Percentiles rank a stretch among this genome's conserved stretches.
These are phyloP conservation scores for Cyrtonyx montezumae DNA, from an alignment of 2,113 vertebrate species.

Conservation along the genomic window DNA sequence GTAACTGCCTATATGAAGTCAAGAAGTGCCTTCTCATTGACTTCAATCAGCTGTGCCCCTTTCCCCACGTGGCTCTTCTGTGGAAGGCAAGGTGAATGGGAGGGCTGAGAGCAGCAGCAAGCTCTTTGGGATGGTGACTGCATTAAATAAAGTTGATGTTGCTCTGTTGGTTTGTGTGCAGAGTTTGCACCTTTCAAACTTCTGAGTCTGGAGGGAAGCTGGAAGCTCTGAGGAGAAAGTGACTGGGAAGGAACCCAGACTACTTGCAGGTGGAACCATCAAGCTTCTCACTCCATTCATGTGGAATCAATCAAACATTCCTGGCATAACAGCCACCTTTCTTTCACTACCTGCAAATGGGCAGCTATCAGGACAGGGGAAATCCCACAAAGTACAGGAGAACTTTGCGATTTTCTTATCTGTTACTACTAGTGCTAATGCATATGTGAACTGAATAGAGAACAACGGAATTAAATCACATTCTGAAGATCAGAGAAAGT, in stretches of 20 bases:
- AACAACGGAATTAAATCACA: background rate
- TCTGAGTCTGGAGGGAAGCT: background rate
- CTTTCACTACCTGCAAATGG: background rate
- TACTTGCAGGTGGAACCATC: background rate
- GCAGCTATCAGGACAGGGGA: background rate
- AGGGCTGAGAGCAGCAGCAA: background rate
- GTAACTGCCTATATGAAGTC: background rate
- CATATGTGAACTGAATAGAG: background rate
- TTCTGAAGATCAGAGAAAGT: background rate
- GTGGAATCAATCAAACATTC: background rate
- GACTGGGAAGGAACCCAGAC: background rate
- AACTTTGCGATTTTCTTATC: background rate
- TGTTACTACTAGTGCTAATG: background rate
- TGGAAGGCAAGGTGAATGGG: background rate
- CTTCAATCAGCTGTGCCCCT: fast-evolving
- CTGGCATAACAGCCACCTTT: background rate
- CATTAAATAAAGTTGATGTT: background rate
- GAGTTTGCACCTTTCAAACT: background rate
- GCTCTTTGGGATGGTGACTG: background rate
- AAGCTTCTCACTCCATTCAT: background rate
- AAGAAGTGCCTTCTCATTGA: background rate
- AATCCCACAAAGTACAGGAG: background rate
- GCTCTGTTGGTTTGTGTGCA: background rate
- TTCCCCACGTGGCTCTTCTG: background rate
- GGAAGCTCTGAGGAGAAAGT: background rate